Evolutionary conservation across 2,888 invertebrate genomes (phyloP), one percentile per base, ranked within the genome.

Genomic region (Xanthia togata): DNA sequence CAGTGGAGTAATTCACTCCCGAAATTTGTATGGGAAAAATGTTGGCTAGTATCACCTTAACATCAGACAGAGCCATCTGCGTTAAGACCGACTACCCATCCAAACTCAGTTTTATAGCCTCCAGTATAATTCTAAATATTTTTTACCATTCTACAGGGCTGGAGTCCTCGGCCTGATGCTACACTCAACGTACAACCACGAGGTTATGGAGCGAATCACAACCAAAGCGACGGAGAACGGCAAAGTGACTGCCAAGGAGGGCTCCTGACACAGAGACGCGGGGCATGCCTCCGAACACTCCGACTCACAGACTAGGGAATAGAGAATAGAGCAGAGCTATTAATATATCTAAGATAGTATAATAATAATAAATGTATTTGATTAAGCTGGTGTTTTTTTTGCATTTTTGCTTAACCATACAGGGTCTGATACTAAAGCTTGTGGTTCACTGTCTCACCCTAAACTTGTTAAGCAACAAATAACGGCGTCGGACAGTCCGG

Each of bases 111-210:
- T 17, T 57, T 57, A 12, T 53, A 23, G 53, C 23, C 59, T 31
- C 59, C 20, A 59, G 31, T 9, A 9, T 59, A 20, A 4, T 59
- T 50, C 17, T 35, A 17, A 35, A 35, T 17, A 0, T 35, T 23
- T 17, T 53, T 53, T 38, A n/a, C 1, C 73, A 67, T 64, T 70
- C 41, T 41, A 93, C 88, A 97, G 99, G 77, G 99, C 99, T 63
- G 99, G 99, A 0, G 98, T 99, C 0, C 96, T 99, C 23, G 99
- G 99, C 0, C 97, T 99, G 1, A 98, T 99, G 98, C 96, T 99
- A n/a, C 99, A 99, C 93, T 99, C 99, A 11, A 99, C 99, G 0
- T 99, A 99, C 92, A 99, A 99, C 95, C 99, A 99, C 92, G 99
- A 98, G 88, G 97, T 98, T 0, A 98, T 98, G 98, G 98, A 98